Base-by-base conservation (phyloP, 2,113 vertebrate species). In the Periophthalmus modestus region DNA sequence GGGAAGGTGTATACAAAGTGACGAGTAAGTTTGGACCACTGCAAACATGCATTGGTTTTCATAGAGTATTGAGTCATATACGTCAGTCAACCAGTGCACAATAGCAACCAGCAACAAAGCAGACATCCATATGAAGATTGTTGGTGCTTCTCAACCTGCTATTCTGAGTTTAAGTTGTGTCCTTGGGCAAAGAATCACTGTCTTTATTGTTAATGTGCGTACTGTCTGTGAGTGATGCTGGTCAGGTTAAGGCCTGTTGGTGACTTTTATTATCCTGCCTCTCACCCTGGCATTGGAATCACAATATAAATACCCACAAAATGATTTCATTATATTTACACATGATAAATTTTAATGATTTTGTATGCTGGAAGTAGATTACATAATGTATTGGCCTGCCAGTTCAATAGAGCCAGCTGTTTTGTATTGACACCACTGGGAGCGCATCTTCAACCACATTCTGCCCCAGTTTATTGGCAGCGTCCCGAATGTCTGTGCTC, bases 401-500 rank as follows among this genome's bases (percentile, higher is more conserved):
- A 11, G 58, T 14, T 61, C 58, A 28, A 28, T 19, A 47, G 34
- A 19, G 73, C 68, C 48, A 47, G 59, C 70, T 63, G 62, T 21
- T 47, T 47, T 34, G 16, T 73, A 74, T 36, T 47, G 78, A 87
- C 85, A 79, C 72, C 72, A 54, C 69, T 68, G 67, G 11, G 21
- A 78, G 80, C 18, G 77, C 88, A 90, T 92, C 88, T 92, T 89
- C 71, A 55, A 84, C 71, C 74, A 76, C 34, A 71, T 82, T 82
- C 92, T 93, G 91, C 90, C 90, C 89, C 74, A 71, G 90, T 87
- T 91, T 93, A 75, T 79, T 94, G 93, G 93, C 93, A 93, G 78
- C 78, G 57, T 88, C 89, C 84, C 84, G 78, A 79, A 75, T 82
- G 89, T 88, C 92, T 93, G 94, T 94, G 94, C 93, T 83, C 74